A percentile compares a stretch with the other conserved stretches of the same genome.
Evolutionary conservation across 2,888 invertebrate species (phyloP).

Genomic region (Spodoptera exigua): DNA sequence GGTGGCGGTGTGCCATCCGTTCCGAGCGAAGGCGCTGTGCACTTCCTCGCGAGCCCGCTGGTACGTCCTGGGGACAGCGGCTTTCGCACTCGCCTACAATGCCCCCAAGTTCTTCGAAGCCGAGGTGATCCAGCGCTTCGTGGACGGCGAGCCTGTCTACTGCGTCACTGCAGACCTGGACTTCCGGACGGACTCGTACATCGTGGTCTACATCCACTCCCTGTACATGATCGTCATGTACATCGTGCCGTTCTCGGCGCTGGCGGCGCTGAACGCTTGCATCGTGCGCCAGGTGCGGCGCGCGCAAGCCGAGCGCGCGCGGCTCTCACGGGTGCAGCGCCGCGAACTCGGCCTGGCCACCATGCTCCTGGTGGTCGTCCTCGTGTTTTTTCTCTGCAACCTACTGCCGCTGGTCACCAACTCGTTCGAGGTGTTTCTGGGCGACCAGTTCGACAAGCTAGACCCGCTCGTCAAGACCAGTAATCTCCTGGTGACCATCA

Average conservation of each 20-base stretch:
- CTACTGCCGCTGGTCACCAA: slow-evolving; percentile 95
- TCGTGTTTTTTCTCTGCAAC: slow-evolving; percentile 98
- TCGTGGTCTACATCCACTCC: slow-evolving; percentile 97
- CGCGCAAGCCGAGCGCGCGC: slow-evolving; percentile 96
- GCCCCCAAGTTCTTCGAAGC: slow-evolving; percentile 94
- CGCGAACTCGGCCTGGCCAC: slow-evolving; percentile 98
- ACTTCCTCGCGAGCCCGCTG: slow-evolving; percentile 95
- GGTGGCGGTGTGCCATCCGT: slow-evolving; percentile 97
- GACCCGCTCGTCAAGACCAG: slow-evolving; percentile 94
- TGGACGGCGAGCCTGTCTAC: slow-evolving; percentile 90
- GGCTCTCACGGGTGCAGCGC: slow-evolving; percentile 96
- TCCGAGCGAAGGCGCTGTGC: slow-evolving; percentile 96
- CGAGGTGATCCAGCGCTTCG: slow-evolving; percentile 80
- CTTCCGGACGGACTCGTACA: slow-evolving; percentile 92
- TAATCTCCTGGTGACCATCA: slow-evolving; percentile 98
- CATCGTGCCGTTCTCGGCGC: slow-evolving; percentile 95
- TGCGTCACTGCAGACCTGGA: slow-evolving; percentile 92
- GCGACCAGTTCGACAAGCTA: slow-evolving; percentile 78
- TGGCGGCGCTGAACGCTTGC: slow-evolving; percentile 96
- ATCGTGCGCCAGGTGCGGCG: slow-evolving; percentile 97
- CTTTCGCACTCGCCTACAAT: slow-evolving; percentile 96
- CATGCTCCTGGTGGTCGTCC: slow-evolving; percentile 98
- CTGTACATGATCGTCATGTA: slow-evolving; percentile 98
- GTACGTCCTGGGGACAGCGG: slow-evolving; percentile 94
- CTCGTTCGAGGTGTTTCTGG: slow-evolving; percentile 94